A percentile compares a stretch with the other conserved stretches of the same genome.
Conservation (phyloP, 2,113 vertebrate species). For the Atrichornis clamosus region DNA sequence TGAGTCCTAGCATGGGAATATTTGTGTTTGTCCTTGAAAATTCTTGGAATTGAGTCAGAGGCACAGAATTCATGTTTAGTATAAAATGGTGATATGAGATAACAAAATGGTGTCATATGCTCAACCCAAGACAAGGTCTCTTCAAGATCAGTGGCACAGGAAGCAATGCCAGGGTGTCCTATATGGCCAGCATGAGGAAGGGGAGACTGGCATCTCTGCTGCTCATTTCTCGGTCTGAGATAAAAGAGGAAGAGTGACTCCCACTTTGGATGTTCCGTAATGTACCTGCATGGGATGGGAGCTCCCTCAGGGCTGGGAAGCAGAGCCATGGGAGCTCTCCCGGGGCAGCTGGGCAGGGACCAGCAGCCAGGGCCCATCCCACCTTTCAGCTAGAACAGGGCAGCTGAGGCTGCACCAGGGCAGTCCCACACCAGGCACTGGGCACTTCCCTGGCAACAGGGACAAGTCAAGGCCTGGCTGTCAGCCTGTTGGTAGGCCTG, state of each 20-base stretch:
- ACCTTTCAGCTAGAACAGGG: neutral
- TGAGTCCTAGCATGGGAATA: too few relatives aligned
- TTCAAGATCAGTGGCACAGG: neutral
- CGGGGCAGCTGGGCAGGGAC: rapidly evolving
- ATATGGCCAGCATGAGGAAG: neutral
- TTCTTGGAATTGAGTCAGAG: too few relatives aligned
- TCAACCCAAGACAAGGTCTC: too few relatives aligned
- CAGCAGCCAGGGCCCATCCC: neutral
- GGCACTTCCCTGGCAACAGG: neutral
- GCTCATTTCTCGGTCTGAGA: neutral
- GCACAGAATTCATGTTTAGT: too few relatives aligned
- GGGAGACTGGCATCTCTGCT: neutral
- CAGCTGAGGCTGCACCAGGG: neutral
- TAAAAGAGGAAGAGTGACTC: neutral
- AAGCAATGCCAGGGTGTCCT: neutral
- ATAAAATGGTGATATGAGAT: too few relatives aligned
- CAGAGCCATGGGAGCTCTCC: neutral
- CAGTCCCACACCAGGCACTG: neutral
- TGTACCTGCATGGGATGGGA: neutral
- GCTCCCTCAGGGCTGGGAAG: neutral
- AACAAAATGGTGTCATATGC: too few relatives aligned
- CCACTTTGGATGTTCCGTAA: neutral
- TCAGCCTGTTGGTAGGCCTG: neutral
- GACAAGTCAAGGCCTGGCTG: neutral
- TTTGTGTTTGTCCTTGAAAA: too few relatives aligned